phyloP scores from a whole-genome alignment of 2,888 invertebrate genomes.

The Abrostola triplasia region DNA sequence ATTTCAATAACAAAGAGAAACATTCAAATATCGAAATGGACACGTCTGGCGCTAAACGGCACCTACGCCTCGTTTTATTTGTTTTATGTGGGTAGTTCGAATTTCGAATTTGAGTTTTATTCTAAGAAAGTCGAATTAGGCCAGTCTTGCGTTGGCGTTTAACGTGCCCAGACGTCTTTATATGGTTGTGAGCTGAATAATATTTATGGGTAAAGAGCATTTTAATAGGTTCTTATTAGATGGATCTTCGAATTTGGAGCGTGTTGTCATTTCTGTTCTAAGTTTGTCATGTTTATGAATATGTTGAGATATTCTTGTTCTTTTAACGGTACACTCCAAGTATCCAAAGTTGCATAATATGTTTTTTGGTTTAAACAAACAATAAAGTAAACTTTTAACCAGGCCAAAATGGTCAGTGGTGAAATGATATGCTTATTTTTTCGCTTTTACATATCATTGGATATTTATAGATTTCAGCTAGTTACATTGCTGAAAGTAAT shows the following conservation, averaged over 20 bases:
- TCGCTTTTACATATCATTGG: too few relatives aligned
- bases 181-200: conserved; percentile 40
- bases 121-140: conserved; percentile 49
- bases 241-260: conserved; percentile 27
- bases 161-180: conserved; percentile 54
- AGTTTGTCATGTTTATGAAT: conserved; percentile 8
- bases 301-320: background rate
- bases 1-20: conserved; percentile 30
- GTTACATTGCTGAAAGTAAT: too few relatives aligned
- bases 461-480: too few relatives aligned
- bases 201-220: conserved; percentile 47
- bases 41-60: conserved; percentile 41
- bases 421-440: too few relatives aligned
- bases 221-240: conserved; percentile 35
- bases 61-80: conserved; percentile 51
- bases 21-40: conserved; percentile 33
- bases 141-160: conserved; percentile 67
- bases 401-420: too few relatives aligned
- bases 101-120: conserved; percentile 50
- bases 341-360: background rate
- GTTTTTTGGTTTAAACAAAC: background rate
- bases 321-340: too few relatives aligned
- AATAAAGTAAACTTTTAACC: too few relatives aligned
- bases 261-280: conserved; percentile 10
- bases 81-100: conserved; percentile 56